Conservation (phyloP, 2,113 vertebrate genomes). For the Epinephelus lanceolatus region DNA sequence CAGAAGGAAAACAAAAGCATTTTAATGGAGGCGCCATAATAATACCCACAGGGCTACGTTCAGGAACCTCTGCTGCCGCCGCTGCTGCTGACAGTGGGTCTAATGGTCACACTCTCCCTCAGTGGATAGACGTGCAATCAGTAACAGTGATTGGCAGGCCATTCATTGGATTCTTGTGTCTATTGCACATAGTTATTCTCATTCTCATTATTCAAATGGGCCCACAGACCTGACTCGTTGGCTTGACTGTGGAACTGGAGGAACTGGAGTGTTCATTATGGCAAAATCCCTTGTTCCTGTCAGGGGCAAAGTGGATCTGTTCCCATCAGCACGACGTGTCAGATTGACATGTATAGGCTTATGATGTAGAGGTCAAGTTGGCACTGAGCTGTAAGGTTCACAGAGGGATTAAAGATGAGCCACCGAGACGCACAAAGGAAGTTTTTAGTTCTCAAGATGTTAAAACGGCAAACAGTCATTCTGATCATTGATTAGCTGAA, state of each 20-base stretch:
- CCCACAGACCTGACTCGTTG: constrained; percentile 64
- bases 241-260: constrained; percentile 59
- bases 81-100: constrained; percentile 44
- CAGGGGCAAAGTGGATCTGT: constrained; percentile 76
- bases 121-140: constrained; percentile 62
- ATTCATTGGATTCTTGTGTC: constrained; percentile 70
- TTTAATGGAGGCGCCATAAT: constrained; percentile 65
- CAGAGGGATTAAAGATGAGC: constrained; percentile 66
- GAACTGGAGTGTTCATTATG: constrained; percentile 79
- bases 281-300: constrained; percentile 76
- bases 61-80: constrained; percentile 31
- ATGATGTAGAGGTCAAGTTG: constrained; percentile 81
- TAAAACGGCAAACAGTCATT: not conserved
- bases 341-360: constrained; percentile 79
- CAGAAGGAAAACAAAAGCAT: constrained; percentile 75
- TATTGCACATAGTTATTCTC: constrained; percentile 67
- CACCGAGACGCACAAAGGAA: constrained; percentile 21
- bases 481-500: not conserved
- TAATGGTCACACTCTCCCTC: constrained; percentile 66
- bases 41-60: constrained; percentile 62
- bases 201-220: constrained; percentile 76
- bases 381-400: constrained; percentile 63
- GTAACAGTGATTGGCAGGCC: constrained; percentile 70
- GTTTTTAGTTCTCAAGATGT: constrained; percentile 11
- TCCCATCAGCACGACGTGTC: constrained; percentile 72